Percentiles rank a stretch among this genome's conserved stretches.
phyloP scores from a whole-genome alignment of 2,888 invertebrate genomes.

The Cerastoderma edule region DNA sequence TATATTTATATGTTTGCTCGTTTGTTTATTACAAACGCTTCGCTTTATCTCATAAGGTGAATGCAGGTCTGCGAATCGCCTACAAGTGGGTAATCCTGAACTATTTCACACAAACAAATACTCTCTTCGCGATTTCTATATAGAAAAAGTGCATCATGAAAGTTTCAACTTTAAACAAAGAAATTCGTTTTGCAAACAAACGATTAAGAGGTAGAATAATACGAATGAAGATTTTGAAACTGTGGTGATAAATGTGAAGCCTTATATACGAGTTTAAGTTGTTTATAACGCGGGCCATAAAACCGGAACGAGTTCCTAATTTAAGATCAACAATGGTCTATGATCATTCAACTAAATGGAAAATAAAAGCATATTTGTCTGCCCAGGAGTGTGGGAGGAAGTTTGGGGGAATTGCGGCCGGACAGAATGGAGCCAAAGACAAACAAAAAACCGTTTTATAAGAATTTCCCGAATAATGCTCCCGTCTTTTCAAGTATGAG shows the following conservation, averaged over 20 bases:
- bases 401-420: background rate
- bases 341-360: constrained; percentile 28
- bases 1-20: no score
- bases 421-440: constrained; percentile 17
- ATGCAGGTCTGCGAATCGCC: no score
- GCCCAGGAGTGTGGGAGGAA: constrained; percentile 9
- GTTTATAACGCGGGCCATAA: constrained; percentile 39
- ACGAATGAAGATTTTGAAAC: no score
- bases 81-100: no score
- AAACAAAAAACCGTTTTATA: no score
- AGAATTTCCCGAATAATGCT: no score
- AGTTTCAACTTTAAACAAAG: background rate
- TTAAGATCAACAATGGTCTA: constrained; percentile 38
- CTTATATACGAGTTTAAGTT: constrained; percentile 19
- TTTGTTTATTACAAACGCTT: no score
- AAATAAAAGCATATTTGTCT: constrained; percentile 15
- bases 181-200: background rate
- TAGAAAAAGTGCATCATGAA: background rate
- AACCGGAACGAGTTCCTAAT: constrained; percentile 29
- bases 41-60: no score
- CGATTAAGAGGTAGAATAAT: no score
- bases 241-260: background rate
- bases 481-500: no score
- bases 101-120: no score
- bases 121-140: no score